Evolutionary conservation across 2,113 vertebrate species (phyloP), one percentile per base, ranked within the genome.

Genomic region (Accipiter cooperii): DNA sequence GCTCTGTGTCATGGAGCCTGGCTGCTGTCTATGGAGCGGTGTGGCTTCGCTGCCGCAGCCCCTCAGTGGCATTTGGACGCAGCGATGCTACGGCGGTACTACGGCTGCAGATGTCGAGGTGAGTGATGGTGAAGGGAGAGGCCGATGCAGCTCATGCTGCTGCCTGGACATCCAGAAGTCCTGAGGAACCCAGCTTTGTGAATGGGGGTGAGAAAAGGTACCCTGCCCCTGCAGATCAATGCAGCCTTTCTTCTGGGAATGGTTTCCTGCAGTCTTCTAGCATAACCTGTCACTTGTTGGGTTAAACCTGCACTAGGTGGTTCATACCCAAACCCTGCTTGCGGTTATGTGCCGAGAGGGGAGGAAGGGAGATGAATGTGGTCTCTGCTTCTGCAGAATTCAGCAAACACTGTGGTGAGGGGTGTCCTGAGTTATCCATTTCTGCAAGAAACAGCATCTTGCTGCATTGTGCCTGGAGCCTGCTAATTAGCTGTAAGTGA

Each of bases 401-500:
- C 75, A 12, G 49, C 31, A 15, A 52, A 17, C 10, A 0, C 71
- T 3, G 47, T 1, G 55, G 79, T 40, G 69, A 40, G 68, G 84
- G 94, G 91, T 66, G 74, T 58, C 87, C 89, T 1, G 26, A 47
- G 66, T 66, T n/a, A 83, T 14, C 84, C 63, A 3, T 76, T 79
- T 12, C 89, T 91, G 89, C 81, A 90, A 92, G 88, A 77, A 94
- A 40, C 70, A 57, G 93, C 47, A 71, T 91, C 90, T 91, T 12
- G 85, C 89, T 88, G 89, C 93, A 83, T 47, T 84, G 91, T 97
- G 97, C 93, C 96, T 17, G 66, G 84, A 96, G 96, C 96, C 95
- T 87, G 93, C 87, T 97, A 97, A 97, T 97, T 95, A 97, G 97
- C 95, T 97, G 95, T 96, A 96, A 97, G 96, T 92, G 96, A 97